Base-by-base conservation (phyloP, 1,140 invertebrate genomes). In the Adelges cooleyi region DNA sequence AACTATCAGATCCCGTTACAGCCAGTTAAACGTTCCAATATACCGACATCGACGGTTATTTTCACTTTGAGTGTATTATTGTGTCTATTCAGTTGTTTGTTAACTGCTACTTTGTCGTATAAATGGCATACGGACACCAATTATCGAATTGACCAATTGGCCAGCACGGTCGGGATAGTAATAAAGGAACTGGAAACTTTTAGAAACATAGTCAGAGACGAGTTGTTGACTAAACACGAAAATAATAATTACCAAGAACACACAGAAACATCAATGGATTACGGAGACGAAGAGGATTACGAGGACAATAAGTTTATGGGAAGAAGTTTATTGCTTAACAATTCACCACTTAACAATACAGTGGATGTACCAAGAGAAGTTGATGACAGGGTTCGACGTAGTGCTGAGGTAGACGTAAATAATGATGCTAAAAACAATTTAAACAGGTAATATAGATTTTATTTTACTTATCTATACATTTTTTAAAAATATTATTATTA, bases 231-330 rank as follows among this genome's bases (percentile, higher is more conserved):
- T 1, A 66, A 33, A 11, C 29, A 22, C 2, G 65, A 51, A 6
- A 22, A 59, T 6, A 53, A 56, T 27, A 50, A 54, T 20, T 40
- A 66, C 52, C 46, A 66, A 8, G 46, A 53, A 13, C 22, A 67
- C 27, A 59, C 65, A 17, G 52, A 53, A 3, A 54, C 66, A 51
- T 38, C 8, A 2, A 13, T 27, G 1, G 48, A 42, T 0, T 53
- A 67, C 22, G 51, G 59, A 17, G 66, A 56, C 4, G 46, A 49
- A 36, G 59, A 22, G 15, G 49, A 38, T 22, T 40, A 52, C 10
- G 38, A 40, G 11, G 13, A 20, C 3, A 36, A 52, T 36, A 18
- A 1, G 17, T 48, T 48, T 18, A 48, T 51, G 66, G 44, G 22
- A 22, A 27, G 18, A 38, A 23, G 54, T 10, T 29, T 38, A 33